Conservation (phyloP, 2,113 vertebrate genomes). For the Meriones unguiculatus region DNA sequence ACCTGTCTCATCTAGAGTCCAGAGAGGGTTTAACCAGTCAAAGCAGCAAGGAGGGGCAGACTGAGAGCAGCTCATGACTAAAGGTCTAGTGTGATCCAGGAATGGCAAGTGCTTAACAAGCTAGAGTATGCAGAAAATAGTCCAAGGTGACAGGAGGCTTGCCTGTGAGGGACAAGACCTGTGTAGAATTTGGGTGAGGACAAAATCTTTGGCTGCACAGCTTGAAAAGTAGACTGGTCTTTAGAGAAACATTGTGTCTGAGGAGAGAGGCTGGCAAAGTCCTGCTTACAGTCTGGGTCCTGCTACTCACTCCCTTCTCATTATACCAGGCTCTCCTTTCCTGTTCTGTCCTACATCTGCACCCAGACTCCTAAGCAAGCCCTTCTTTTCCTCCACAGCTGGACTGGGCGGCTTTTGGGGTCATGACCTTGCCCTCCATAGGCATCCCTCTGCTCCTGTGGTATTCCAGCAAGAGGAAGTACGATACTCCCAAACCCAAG, state of each 20-base stretch:
- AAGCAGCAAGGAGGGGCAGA: not conserved
- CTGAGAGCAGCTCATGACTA: not conserved
- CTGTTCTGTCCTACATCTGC: not conserved
- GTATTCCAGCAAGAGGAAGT: conserved; percentile 99
- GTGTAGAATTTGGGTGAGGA: not conserved
- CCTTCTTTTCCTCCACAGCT: conserved; percentile 76
- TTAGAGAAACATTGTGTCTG: not conserved
- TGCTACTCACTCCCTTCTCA: not conserved
- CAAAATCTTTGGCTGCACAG: not conserved
- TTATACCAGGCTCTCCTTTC: not conserved
- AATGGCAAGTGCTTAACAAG: no score
- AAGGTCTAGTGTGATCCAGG: no score
- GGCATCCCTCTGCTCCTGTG: conserved; percentile 97
- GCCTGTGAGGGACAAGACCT: not conserved
- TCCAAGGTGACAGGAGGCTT: not conserved
- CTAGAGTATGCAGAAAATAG: not conserved
- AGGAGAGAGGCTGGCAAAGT: not conserved
- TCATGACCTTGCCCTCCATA: conserved; percentile 98
- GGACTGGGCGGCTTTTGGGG: conserved; percentile 98
- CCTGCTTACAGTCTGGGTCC: not conserved
- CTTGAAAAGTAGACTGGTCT: not conserved
- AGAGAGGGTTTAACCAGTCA: not conserved
- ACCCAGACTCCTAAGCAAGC: not conserved
- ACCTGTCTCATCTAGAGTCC: rapidly evolving
- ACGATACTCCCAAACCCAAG: conserved; percentile 94